Percentiles rank a stretch among this genome's conserved stretches.
Conservation (phyloP, 2,797 vertebrate species). For the Parauchenoglanis ngamensis region DNA sequence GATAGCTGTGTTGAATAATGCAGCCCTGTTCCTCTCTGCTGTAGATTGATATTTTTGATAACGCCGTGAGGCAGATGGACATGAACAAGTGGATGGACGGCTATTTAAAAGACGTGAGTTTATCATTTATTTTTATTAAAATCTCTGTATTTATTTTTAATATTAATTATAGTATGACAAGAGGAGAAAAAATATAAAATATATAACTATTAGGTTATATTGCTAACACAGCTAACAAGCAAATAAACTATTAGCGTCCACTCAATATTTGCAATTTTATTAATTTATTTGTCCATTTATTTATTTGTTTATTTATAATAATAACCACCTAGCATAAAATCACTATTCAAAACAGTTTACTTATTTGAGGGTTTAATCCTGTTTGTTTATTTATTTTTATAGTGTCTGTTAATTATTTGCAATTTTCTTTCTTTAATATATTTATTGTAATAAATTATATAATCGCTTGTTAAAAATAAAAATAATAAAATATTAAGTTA, state of each 20-base stretch:
- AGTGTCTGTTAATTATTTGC: too few species aligned
- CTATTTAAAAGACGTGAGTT: constrained; percentile 86
- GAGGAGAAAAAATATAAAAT: background rate
- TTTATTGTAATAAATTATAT: background rate
- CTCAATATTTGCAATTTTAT: too few species aligned
- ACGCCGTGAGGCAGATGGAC: constrained; percentile 83
- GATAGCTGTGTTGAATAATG: background rate
- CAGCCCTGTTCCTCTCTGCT: background rate
- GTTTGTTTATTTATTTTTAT: background rate
- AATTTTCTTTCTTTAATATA: background rate
- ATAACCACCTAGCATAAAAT: background rate
- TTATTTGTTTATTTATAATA: too few species aligned
- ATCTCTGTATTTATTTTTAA: background rate
- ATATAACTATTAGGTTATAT: background rate
- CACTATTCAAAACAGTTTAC: background rate
- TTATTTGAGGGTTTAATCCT: too few species aligned
- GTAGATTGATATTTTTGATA: constrained; percentile 94
- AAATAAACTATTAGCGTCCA: too few species aligned
- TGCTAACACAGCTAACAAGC: background rate
- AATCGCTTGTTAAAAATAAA: background rate
- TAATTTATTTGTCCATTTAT: background rate
- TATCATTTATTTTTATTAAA: background rate
- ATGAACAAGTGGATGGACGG: constrained; percentile 95
- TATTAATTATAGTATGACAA: background rate
- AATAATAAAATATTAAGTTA: too few species aligned